Evolutionary conservation across 2,797 vertebrate genomes (phyloP).

Genomic region (Hylomyscus alleni): DNA sequence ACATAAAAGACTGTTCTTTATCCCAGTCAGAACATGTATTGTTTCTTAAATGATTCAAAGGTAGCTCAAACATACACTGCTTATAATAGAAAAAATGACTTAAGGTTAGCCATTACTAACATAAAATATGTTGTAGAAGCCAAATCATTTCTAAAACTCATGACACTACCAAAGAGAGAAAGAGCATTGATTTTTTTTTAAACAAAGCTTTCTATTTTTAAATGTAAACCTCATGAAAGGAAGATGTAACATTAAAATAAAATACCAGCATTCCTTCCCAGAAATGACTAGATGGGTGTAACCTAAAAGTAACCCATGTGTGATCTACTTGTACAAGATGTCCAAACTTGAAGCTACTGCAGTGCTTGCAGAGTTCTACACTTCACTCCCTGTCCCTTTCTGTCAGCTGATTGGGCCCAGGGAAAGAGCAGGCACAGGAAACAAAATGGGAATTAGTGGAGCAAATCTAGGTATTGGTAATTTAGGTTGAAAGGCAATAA

Average conservation of each 20-base stretch:
- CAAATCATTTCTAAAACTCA: slow-evolving; percentile 32
- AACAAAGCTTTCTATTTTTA: slow-evolving; percentile 23
- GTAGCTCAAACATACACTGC: background rate
- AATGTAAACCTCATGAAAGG: slow-evolving; percentile 41
- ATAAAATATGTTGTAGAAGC: slow-evolving; percentile 30
- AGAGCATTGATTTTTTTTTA: background rate
- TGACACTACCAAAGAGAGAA: slow-evolving; percentile 58
- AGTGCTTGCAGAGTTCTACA: background rate
- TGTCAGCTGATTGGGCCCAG: background rate
- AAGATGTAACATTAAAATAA: slow-evolving; percentile 41
- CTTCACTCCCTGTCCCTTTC: background rate
- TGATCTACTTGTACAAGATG: background rate
- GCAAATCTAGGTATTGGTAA: slow-evolving; percentile 14
- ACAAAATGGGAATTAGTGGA: background rate
- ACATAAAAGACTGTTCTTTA: background rate
- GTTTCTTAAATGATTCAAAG: slow-evolving; percentile 32
- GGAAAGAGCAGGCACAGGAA: slow-evolving; percentile 12
- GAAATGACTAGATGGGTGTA: background rate
- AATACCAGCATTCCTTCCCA: slow-evolving; percentile 33
- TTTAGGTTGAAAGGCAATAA: slow-evolving; percentile 14
- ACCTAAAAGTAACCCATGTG: background rate
- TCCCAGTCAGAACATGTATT: background rate
- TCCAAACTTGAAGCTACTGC: background rate
- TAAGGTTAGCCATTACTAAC: slow-evolving; percentile 20
- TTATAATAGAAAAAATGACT: slow-evolving; percentile 26